Conservation (phyloP, 2,113 vertebrate species). For the Hydropotes inermis region DNA sequence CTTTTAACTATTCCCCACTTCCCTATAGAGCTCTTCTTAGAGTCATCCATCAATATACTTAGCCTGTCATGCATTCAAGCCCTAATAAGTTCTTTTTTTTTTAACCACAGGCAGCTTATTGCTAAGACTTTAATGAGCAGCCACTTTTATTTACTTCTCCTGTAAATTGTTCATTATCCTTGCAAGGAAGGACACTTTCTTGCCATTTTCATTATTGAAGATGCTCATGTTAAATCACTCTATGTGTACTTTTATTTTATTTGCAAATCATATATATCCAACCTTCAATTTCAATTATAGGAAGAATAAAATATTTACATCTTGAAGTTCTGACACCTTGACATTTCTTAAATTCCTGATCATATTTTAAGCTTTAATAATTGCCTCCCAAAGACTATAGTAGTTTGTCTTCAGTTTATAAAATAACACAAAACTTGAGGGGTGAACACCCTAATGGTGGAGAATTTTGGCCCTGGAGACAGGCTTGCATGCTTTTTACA, state of each 20-base stretch:
- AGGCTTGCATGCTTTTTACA: not conserved
- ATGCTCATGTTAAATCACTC: not conserved
- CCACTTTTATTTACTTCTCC: not conserved
- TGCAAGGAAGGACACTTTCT: not conserved
- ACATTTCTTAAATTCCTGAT: not conserved
- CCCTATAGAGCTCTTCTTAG: not conserved
- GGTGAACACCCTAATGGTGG: rapidly evolving
- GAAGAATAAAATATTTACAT: not conserved
- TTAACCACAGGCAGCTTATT: not conserved
- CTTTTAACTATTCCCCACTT: not conserved
- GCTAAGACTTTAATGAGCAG: not conserved
- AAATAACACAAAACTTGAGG: not conserved
- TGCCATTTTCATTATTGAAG: not conserved
- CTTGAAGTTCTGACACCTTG: not conserved
- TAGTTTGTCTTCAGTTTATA: not conserved
- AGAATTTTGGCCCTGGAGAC: not conserved
- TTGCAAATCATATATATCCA: not conserved
- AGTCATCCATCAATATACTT: not conserved
- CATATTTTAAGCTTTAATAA: not conserved
- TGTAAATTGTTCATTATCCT: constrained; percentile 21
- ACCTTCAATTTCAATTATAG: not conserved
- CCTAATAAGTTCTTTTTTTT: not conserved
- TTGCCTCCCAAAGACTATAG: not conserved
- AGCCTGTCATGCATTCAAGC: rapidly evolving
- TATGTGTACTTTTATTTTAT: not conserved